Evolutionary conservation across 23 tunicate genomes (phyloP), one percentile per base, ranked within the genome.

Genomic region (Corella eumyota): DNA sequence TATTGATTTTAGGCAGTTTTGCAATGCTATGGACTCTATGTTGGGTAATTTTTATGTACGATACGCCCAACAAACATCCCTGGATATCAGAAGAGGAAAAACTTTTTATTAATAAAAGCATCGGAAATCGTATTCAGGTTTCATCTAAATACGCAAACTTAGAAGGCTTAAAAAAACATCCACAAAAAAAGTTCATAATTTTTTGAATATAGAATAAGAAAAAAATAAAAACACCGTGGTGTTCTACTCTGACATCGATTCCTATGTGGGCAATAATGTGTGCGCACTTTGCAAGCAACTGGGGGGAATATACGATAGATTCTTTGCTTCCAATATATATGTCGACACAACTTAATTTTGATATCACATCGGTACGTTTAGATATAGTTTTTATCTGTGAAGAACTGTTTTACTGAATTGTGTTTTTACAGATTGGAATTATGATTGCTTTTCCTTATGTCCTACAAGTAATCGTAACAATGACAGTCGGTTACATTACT

Each of bases 211-310:
- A 9, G 11, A 40, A 9, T 40, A 9, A 9, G 13, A 40, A 40
- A 9, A 11, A 15, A 62, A 82, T 81, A 52, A 31, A 57, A 65
- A 86, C 85, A 11, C 95, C 95, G 25, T 86, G 95, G 95, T 6
- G 33, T 4, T 60, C 75, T 5, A 92, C 83, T 62, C 52, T 92
- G 32, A 83, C 87, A 3, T 92, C 99, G 24, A 52, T 71, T 25
- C 93, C 99, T 0, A 19, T 77, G 40, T 64, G 79, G 54, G 85
- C 63, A 1, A 92, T 92, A 36, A 20, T 83, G 54, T 34, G 52
- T 48, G 77, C 81, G 7, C 93, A 92, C 60, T 78, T 79, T 66
- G 85, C 93, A 1, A 70, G 87, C 58, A 92, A 92, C 75, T 92
- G 93, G 93, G 93, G 93, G 51, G 69, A 76, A 60, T 77, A 83